phyloP scores from a whole-genome alignment of 1,140 invertebrate genomes.

The Leptopilina boulardi region DNA sequence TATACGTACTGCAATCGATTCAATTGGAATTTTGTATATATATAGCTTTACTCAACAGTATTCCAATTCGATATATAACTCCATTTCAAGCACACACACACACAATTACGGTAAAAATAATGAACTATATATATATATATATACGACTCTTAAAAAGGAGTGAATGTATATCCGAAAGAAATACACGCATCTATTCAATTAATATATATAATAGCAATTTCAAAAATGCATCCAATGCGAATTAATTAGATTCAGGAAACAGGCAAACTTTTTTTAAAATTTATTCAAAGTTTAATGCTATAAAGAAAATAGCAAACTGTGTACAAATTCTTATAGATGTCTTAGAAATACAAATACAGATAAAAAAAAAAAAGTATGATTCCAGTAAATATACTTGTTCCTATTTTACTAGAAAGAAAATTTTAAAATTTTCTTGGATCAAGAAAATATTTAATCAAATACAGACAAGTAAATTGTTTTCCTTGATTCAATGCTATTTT shows the following conservation, averaged over 20 bases:
- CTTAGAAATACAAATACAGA: too few relatives aligned
- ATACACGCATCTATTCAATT: not conserved
- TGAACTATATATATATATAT: not conserved
- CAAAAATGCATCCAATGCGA: not conserved
- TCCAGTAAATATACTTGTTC: too few relatives aligned
- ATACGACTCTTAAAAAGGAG: not conserved
- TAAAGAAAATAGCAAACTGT: too few relatives aligned
- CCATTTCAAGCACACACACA: slow-evolving; percentile 1
- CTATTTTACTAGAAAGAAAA: too few relatives aligned
- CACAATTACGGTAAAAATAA: slow-evolving; percentile 26
- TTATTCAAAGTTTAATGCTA: too few relatives aligned
- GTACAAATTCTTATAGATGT: too few relatives aligned
- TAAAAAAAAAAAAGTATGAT: too few relatives aligned
- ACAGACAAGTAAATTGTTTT: too few relatives aligned
- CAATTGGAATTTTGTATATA: slow-evolving; percentile 12
- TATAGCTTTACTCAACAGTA: not conserved
- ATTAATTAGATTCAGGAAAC: not conserved
- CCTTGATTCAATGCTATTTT: too few relatives aligned
- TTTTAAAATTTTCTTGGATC: too few relatives aligned
- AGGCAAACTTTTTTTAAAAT: not conserved
- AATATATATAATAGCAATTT: not conserved
- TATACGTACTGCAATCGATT: slow-evolving; percentile 13
- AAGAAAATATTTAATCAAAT: too few relatives aligned
- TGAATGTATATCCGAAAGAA: not conserved
- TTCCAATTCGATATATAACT: slow-evolving; percentile 28